phyloP scores from a whole-genome alignment of 2,797 vertebrate species.

The Phoeniculus purpureus region DNA sequence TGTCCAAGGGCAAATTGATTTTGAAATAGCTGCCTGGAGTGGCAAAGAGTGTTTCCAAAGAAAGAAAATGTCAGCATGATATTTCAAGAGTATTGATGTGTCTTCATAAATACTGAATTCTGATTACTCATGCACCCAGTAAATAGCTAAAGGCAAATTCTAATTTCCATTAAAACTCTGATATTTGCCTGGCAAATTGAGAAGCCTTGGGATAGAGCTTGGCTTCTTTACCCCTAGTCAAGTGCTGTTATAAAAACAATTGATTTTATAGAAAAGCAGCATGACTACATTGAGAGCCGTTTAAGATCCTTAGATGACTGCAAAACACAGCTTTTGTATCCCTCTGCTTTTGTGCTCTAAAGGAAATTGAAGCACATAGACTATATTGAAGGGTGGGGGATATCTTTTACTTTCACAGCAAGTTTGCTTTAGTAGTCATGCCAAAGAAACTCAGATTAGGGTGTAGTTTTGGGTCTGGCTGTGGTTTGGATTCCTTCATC shows the following conservation, averaged over 20 bases:
- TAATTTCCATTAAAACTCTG: slow-evolving; percentile 14
- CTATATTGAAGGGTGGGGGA: accelerated
- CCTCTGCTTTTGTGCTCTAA: not conserved
- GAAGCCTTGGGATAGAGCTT: not conserved
- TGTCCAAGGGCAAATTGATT: not conserved
- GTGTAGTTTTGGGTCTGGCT: not conserved
- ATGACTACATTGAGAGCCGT: not conserved
- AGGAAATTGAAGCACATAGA: not conserved
- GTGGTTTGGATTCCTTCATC: not conserved
- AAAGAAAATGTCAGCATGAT: slow-evolving; percentile 43
- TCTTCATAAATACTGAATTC: slow-evolving; percentile 41
- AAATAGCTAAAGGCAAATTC: slow-evolving; percentile 39
- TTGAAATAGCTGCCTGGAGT: not conserved
- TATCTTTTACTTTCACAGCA: not conserved
- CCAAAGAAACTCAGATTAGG: not conserved
- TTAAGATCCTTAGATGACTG: not conserved
- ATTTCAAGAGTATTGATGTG: slow-evolving; percentile 27
- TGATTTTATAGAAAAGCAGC: slow-evolving; percentile 16
- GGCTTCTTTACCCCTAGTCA: not conserved
- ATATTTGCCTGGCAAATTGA: slow-evolving; percentile 32
- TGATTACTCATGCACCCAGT: slow-evolving; percentile 13
- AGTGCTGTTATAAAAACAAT: slow-evolving; percentile 1
- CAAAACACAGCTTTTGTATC: not conserved
- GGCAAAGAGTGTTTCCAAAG: slow-evolving; percentile 1
- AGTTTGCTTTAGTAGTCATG: not conserved